phyloP scores from a whole-genome alignment of 1,140 invertebrate species.

The Steinernema feltiae region DNA sequence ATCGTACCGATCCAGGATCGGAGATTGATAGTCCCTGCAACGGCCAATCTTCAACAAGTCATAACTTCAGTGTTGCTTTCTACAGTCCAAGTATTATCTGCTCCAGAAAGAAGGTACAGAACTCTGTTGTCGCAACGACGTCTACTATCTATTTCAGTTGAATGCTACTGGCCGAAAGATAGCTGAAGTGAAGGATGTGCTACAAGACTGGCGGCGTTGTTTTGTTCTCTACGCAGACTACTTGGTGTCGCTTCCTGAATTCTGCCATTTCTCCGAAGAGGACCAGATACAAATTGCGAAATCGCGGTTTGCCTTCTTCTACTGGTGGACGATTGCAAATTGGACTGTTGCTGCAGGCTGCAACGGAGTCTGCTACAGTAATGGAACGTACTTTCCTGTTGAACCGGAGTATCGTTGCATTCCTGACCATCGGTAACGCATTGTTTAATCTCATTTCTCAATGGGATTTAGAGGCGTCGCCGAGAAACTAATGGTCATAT shows the following conservation, averaged over 20 bases:
- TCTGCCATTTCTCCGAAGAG: slow-evolving; percentile 5
- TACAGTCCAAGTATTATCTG: slow-evolving; percentile 30
- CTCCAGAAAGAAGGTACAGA: slow-evolving; percentile 20
- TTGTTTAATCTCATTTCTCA: slow-evolving; percentile 7
- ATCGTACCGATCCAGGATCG: neutral
- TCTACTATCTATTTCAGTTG: neutral
- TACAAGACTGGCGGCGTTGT: slow-evolving; percentile 34
- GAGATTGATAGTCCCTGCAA: neutral
- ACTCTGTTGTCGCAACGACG: slow-evolving; percentile 24
- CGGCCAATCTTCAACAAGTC: neutral
- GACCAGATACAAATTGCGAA: slow-evolving; percentile 30
- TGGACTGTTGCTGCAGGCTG: slow-evolving; percentile 28
- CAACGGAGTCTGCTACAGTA: slow-evolving; percentile 33
- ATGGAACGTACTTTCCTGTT: slow-evolving; percentile 34
- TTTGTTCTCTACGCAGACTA: slow-evolving; percentile 35
- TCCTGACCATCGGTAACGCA: slow-evolving; percentile 31
- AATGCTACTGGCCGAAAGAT: slow-evolving; percentile 7
- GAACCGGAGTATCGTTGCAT: slow-evolving; percentile 20
- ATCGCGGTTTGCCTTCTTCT: slow-evolving; percentile 34
- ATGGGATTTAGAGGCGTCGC: slow-evolving; percentile 18
- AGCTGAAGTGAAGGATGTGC: slow-evolving; percentile 29
- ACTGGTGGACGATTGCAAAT: slow-evolving; percentile 34
- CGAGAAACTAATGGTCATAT: slow-evolving; percentile 26
- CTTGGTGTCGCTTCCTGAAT: slow-evolving; percentile 27
- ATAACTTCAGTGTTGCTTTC: slow-evolving; percentile 23